These are phyloP conservation scores for Camponotus vicinus DNA, from an alignment of 1,140 invertebrate species.

Conservation along the genomic window DNA sequence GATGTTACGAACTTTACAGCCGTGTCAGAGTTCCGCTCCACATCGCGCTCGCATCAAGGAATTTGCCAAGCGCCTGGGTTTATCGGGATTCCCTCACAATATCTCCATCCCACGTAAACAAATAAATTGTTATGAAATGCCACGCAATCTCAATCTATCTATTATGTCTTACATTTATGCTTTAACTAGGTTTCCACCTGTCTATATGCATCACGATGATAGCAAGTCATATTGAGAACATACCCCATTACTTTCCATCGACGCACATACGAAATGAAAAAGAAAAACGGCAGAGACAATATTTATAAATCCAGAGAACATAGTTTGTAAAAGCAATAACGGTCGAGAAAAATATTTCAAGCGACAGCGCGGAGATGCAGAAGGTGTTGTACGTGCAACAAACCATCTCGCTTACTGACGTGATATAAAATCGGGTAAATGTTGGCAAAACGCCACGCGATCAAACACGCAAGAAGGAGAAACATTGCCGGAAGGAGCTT, in stretches of 20 bases:
- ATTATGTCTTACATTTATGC: not conserved
- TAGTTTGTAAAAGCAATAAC: slow-evolving; percentile 23
- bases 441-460: slow-evolving; percentile 31
- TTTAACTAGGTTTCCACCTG: no score
- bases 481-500: not conserved
- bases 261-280: not conserved
- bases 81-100: not conserved
- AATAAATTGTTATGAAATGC: slow-evolving; percentile 24
- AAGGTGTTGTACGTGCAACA: slow-evolving; percentile 16
- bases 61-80: slow-evolving; percentile 11
- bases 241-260: not conserved
- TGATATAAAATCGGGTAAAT: slow-evolving; percentile 27
- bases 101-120: slow-evolving; percentile 24
- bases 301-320: slow-evolving; percentile 21
- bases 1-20: slow-evolving; percentile 45
- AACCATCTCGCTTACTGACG: slow-evolving; percentile 20
- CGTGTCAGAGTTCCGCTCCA: slow-evolving; percentile 32
- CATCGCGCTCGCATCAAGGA: slow-evolving; percentile 12
- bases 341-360: not conserved
- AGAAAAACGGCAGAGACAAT: not conserved
- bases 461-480: slow-evolving; percentile 21
- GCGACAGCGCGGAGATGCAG: not conserved
- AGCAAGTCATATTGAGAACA: not conserved
- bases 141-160: not conserved
- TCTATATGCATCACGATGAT: not conserved